Evolutionary conservation across 2,888 invertebrate genomes (phyloP).

Genomic region (Hemicrepidius hirtus): DNA sequence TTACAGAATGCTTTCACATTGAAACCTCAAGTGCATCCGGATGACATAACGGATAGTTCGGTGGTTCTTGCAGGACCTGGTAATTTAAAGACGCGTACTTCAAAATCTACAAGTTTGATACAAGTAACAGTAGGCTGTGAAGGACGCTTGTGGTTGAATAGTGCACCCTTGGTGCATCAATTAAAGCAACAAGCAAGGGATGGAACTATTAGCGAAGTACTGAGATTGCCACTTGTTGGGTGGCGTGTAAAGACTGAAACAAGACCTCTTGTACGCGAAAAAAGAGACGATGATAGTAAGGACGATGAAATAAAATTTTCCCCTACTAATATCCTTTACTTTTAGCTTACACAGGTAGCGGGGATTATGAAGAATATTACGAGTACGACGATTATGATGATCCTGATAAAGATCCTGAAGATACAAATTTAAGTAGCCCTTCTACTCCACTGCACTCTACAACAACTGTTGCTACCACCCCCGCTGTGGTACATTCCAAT

Average conservation of each 20-base stretch:
- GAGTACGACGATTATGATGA: constrained; percentile 69
- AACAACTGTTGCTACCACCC: constrained; percentile 10
- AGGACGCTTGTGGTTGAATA: constrained; percentile 80
- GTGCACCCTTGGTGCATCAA: constrained; percentile 79
- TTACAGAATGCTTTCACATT: constrained; percentile 75
- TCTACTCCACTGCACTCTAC: constrained; percentile 14
- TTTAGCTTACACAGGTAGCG: constrained; percentile 59
- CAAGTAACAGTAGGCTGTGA: constrained; percentile 85
- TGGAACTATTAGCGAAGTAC: constrained; percentile 81
- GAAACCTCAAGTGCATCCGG: constrained; percentile 70
- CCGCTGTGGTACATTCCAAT: constrained; percentile 2
- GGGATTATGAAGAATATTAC: constrained; percentile 68
- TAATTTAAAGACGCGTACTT: constrained; percentile 71
- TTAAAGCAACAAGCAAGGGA: constrained; percentile 82
- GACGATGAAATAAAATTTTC: neutral
- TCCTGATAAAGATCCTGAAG: constrained; percentile 52
- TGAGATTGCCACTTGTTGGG: constrained; percentile 81
- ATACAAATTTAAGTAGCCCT: constrained; percentile 23
- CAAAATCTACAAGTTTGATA: constrained; percentile 72
- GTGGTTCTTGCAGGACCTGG: constrained; percentile 75
- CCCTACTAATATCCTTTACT: neutral
- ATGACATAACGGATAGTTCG: constrained; percentile 71
- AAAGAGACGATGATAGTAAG: constrained; percentile 53
- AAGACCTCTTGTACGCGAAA: constrained; percentile 49
- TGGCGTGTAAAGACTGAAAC: constrained; percentile 79